phyloP scores from a whole-genome alignment of 2,888 invertebrate genomes.

The Prosapia bicincta region DNA sequence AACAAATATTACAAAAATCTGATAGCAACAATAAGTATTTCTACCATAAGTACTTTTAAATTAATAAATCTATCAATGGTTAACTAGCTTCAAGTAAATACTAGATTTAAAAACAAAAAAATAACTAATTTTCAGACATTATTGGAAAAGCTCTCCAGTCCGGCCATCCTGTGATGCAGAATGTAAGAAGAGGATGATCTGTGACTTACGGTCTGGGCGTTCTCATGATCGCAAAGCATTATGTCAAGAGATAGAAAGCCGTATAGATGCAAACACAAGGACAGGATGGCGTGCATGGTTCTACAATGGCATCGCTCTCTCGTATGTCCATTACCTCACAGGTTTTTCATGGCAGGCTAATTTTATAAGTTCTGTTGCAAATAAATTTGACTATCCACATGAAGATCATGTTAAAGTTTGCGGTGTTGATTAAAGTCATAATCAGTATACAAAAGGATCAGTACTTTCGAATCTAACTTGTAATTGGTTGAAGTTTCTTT shows the following conservation, averaged over 20 bases:
- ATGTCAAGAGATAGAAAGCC: slow-evolving; percentile 77
- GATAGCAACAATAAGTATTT: too few species aligned
- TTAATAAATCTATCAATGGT: too few species aligned
- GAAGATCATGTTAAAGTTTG: background rate
- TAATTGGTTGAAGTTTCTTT: too few species aligned
- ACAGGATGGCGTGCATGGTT: slow-evolving; percentile 85
- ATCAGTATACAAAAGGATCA: too few species aligned
- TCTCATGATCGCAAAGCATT: slow-evolving; percentile 82
- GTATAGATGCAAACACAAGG: slow-evolving; percentile 72
- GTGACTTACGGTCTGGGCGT: slow-evolving; percentile 81
- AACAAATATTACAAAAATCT: too few species aligned
- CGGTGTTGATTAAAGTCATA: slow-evolving; percentile 15
- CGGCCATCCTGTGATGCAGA: slow-evolving; percentile 77
- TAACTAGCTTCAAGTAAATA: too few species aligned
- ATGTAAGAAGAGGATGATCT: slow-evolving; percentile 80
- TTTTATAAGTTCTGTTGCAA: slow-evolving; percentile 4
- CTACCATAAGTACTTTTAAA: too few species aligned
- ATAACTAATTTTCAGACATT: slow-evolving; percentile 62
- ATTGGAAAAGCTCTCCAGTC: slow-evolving; percentile 86
- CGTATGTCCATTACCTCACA: slow-evolving; percentile 61
- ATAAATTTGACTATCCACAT: background rate
- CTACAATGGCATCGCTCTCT: slow-evolving; percentile 79
- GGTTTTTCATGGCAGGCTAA: slow-evolving; percentile 31
- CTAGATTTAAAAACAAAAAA: too few species aligned
- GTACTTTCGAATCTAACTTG: too few species aligned